A percentile compares a stretch with the other conserved stretches of the same genome.
Evolutionary conservation across 1,140 invertebrate species (phyloP).

Genomic region (Saxidomus purpurata): DNA sequence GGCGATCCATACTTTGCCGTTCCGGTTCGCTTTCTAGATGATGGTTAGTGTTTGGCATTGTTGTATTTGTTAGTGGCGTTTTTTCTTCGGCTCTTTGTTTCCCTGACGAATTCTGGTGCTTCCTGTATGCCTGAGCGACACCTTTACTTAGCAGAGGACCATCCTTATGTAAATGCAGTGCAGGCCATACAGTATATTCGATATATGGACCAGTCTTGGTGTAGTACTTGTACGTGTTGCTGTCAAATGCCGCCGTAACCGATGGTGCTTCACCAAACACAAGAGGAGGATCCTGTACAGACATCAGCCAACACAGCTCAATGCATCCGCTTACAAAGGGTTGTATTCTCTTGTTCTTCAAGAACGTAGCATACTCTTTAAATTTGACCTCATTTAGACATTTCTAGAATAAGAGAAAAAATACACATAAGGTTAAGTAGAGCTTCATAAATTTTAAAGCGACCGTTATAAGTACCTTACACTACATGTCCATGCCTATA

Average conservation of each 20-base stretch:
- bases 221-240: neutral
- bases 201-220: neutral
- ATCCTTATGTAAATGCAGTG: neutral
- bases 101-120: neutral
- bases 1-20: no score
- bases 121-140: neutral
- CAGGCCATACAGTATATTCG: neutral
- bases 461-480: no score
- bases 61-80: no score
- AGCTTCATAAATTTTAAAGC: no score
- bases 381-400: neutral
- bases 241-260: neutral
- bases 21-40: no score
- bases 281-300: conserved; percentile 26
- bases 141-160: neutral
- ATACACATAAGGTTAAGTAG: no score
- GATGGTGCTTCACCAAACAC: neutral
- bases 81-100: neutral
- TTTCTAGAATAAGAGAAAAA: neutral
- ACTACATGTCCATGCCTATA: no score
- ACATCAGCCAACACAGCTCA: conserved; percentile 32
- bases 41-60: no score
- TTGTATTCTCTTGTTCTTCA: neutral
- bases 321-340: neutral
- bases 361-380: neutral